Percentiles rank a stretch among this genome's conserved stretches.
Conservation (phyloP, 2,113 vertebrate species). For the Ardeotis arabs region DNA sequence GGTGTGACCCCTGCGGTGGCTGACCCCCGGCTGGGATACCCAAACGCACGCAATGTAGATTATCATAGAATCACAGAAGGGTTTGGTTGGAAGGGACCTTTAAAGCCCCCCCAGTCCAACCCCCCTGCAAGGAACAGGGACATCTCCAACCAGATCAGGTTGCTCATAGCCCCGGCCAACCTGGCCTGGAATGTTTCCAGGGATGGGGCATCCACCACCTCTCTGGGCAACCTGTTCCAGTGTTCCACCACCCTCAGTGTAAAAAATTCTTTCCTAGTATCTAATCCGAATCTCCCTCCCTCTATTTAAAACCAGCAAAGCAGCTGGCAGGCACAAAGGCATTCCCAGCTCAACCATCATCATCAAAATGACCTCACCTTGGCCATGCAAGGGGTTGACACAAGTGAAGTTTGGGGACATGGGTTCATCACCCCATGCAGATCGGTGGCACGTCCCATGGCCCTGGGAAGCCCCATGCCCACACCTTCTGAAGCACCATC, state of each 20-base stretch:
- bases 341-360: background rate
- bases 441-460: fast-evolving
- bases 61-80: too few relatives aligned
- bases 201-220: too few relatives aligned
- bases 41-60: background rate
- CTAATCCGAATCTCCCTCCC: too few relatives aligned
- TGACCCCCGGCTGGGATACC: background rate
- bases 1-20: fast-evolving
- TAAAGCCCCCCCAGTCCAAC: too few relatives aligned
- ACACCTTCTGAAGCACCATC: background rate
- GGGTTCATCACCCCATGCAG: background rate
- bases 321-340: background rate
- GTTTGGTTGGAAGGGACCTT: too few relatives aligned
- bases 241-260: too few relatives aligned
- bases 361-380: background rate
- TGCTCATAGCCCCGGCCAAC: too few relatives aligned
- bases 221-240: too few relatives aligned
- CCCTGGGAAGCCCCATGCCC: background rate
- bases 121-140: too few relatives aligned
- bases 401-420: fast-evolving
- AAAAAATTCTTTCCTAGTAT: too few relatives aligned
- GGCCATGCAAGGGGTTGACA: background rate
- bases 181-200: too few relatives aligned
- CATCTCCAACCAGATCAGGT: too few relatives aligned
- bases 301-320: background rate